These are phyloP conservation scores for Selene dorsalis DNA, from an alignment of 2,797 vertebrate species.

Conservation along the genomic window DNA sequence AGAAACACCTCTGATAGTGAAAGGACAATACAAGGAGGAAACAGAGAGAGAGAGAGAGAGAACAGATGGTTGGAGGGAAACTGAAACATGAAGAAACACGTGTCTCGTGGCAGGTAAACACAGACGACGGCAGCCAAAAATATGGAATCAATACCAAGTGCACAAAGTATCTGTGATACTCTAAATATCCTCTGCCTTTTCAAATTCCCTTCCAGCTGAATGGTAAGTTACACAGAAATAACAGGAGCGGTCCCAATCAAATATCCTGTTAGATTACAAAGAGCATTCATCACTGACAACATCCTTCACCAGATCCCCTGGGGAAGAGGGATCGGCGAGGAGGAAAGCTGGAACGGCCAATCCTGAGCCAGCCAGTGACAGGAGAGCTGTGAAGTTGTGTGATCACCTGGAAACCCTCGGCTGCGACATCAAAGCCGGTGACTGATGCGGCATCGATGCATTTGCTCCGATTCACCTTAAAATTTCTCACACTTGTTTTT, in stretches of 20 bases:
- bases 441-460: conserved; percentile 41
- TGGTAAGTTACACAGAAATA: conserved; percentile 15
- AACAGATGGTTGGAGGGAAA: conserved; percentile 23
- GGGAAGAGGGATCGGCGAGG: conserved; percentile 36
- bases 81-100: conserved; percentile 23
- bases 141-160: conserved; percentile 14
- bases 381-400: conserved; percentile 40
- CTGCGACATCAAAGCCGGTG: conserved; percentile 54
- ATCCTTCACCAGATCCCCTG: conserved; percentile 37
- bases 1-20: neutral
- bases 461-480: conserved; percentile 8
- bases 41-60: neutral
- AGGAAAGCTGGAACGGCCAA: conserved; percentile 23
- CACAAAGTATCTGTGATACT: neutral
- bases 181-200: conserved; percentile 26
- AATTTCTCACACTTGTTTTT: conserved; percentile 16
- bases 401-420: conserved; percentile 59
- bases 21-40: conserved; percentile 5
- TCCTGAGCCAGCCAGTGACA: conserved; percentile 43
- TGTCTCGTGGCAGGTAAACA: conserved; percentile 30
- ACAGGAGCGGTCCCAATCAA: conserved; percentile 30
- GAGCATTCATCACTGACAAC: conserved; percentile 59
- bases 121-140: conserved; percentile 19
- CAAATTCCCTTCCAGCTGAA: conserved; percentile 22
- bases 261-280: conserved; percentile 48